Base-by-base conservation (phyloP, 2,797 vertebrate genomes). In the Parambassis ranga region DNA sequence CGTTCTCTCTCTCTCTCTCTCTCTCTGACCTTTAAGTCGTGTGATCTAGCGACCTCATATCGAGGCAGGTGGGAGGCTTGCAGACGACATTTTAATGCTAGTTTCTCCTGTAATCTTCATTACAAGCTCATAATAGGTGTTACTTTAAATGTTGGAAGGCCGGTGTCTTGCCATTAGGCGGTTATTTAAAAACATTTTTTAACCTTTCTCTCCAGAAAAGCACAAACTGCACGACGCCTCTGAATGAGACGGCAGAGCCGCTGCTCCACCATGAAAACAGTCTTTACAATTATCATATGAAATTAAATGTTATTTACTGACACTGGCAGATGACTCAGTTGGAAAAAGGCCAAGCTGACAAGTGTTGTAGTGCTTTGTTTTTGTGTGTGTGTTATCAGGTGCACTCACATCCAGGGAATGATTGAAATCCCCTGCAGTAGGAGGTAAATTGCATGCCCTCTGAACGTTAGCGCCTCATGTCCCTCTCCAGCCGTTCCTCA, bases 21-120 rank as follows among this genome's bases (percentile, higher is more conserved):
- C 9, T 44, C 10, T 10, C 1, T 83, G 87, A 89, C 89, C 84
- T 91, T 89, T 87, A 77, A 74, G 51, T 68, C 52, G 60, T 72
- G 30, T 62, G 50, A 77, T 77, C 68, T 37, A 71, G 37, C 51
- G 32, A 23, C 47, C 41, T 36, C 19, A 36, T 67, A 72, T 71
- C 46, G 48, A 51, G 56, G 26, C 31, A 65, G 52, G 55, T 51
- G 53, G 51, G 42, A 18, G 28, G 37, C 70, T 69, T 70, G 66
- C 61, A 51, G 61, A 44, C 58, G 20, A 62, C 38, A 41, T 71
- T 71, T 68, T 47, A 50, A 58, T 33, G 20, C 63, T 62, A 50
- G 24, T 49, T 65, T 72, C 24, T 27, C 31, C 50, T 51, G 38
- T 65, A 63, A 56, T 80, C 57, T 65, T 59, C 52, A 48, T 42